Evolutionary conservation across 2,113 vertebrate species (phyloP), one percentile per base, ranked within the genome.

Genomic region (Phaethon lepturus): DNA sequence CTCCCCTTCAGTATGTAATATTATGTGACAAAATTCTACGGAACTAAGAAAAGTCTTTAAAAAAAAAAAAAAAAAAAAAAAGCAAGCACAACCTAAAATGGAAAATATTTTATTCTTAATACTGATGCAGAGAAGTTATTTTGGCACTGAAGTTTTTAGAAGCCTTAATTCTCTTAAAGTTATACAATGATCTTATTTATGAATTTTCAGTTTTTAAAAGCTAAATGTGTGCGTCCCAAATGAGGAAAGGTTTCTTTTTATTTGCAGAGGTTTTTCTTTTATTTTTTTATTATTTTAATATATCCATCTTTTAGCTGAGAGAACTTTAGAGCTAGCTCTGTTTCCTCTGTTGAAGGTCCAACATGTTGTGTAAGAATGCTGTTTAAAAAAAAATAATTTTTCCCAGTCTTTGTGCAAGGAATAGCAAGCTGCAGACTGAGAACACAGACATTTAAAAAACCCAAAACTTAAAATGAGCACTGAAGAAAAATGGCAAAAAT

Each of bases 161-260:
- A 97, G 97, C 97, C 98, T 98, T 98, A 98, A 98, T 98, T 98
- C 95, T 97, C 97, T 38, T 97, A 29, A 98, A 97, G 94, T 96
- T 96, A 29, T 76, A 94, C 62, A 73, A 79, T 90, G 92, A 96
- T 74, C 17, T 0, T 95, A 96, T 97, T 97, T 97, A 94, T 98
- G 96, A 86, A 60, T 94, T 94, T 90, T 97, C 93, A 91, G 88
- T 97, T 98, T 97, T 96, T 94, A 96, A 94, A 91, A 95, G 80
- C 88, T 97, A 83, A 68, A 31, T 92, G 35, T 96, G 78, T 97
- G 82, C 93, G 90, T 95, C 95, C 94, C 93, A 93, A 78, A 95
- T 52, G 62, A 98, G 77, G 84, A 98, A 83, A 94, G 64, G 44
- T 97, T 97, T 95, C 64, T 93, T 96, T 95, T 94, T 89, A 93